These are phyloP conservation scores for Benitochromis conjunctus DNA, from an alignment of 2,113 vertebrate species.

Conservation along the genomic window DNA sequence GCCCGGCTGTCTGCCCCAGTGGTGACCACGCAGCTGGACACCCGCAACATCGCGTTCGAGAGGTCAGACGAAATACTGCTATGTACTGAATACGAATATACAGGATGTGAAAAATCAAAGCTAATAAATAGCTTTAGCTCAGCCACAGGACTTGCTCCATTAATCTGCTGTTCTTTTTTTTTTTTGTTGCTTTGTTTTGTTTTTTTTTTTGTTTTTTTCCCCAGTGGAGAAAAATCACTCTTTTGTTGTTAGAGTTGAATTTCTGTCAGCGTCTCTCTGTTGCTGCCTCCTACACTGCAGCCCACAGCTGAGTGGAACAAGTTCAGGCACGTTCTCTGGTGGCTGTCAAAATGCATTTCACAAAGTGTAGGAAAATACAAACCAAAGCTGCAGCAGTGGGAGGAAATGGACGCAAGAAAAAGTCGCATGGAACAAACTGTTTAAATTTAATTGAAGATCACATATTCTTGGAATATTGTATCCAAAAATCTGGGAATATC, in stretches of 20 bases:
- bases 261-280: conserved; percentile 1
- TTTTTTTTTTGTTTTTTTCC: not conserved
- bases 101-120: not conserved
- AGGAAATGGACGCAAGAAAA: not conserved
- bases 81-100: not conserved
- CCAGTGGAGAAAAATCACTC: not conserved
- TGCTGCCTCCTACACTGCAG: conserved; percentile 2
- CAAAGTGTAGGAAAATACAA: not conserved
- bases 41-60: conserved; percentile 95
- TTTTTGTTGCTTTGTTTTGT: not conserved
- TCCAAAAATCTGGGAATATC: not conserved
- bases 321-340: conserved; percentile 32
- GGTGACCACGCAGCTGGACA: conserved; percentile 95
- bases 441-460: not conserved
- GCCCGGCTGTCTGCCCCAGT: conserved; percentile 87
- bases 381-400: not conserved
- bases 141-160: not conserved
- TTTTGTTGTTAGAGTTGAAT: not conserved
- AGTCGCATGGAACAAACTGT: not conserved
- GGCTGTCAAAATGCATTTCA: conserved; percentile 33
- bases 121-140: not conserved
- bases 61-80: conserved; percentile 73
- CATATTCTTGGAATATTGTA: not conserved
- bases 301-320: conserved; percentile 13
- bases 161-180: not conserved